phyloP scores from a whole-genome alignment of 2,888 invertebrate genomes.

The Nephrotoma guestfalica region DNA sequence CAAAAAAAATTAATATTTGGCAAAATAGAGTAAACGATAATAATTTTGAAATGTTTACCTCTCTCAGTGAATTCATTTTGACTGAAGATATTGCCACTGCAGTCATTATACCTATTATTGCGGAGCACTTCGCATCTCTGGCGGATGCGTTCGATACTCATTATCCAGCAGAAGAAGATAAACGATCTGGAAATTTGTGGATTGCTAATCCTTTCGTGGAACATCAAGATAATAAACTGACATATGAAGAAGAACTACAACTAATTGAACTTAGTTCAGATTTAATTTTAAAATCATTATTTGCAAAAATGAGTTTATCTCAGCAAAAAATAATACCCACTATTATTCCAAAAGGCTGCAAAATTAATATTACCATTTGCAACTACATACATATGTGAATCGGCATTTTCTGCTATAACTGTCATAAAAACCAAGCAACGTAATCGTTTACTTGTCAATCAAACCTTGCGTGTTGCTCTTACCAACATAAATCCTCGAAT shows the following conservation, averaged over 20 bases:
- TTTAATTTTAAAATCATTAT: slow-evolving; percentile 13
- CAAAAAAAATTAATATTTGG: slow-evolving; percentile 6
- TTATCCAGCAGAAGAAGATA: neutral
- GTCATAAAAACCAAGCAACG: no score
- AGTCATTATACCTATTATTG: neutral
- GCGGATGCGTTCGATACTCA: neutral
- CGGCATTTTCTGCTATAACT: neutral
- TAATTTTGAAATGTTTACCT: slow-evolving; percentile 1
- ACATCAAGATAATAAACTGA: neutral
- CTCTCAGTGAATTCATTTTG: neutral
- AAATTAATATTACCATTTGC: slow-evolving; percentile 13
- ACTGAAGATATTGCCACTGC: neutral
- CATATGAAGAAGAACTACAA: neutral
- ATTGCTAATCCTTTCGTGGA: neutral
- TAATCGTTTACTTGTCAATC: no score
- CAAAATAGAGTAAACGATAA: neutral
- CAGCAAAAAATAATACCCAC: slow-evolving; percentile 12
- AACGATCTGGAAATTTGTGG: neutral
- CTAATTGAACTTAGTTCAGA: slow-evolving; percentile 15
- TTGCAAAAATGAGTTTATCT: slow-evolving; percentile 10
- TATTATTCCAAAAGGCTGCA: slow-evolving; percentile 11
- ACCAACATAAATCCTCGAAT: no score
- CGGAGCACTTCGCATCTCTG: neutral
- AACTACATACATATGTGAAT: slow-evolving; percentile 10
- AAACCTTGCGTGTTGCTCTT: no score